Evolutionary conservation across 2,797 vertebrate species (phyloP).

Genomic region (Ciconia nigra): DNA sequence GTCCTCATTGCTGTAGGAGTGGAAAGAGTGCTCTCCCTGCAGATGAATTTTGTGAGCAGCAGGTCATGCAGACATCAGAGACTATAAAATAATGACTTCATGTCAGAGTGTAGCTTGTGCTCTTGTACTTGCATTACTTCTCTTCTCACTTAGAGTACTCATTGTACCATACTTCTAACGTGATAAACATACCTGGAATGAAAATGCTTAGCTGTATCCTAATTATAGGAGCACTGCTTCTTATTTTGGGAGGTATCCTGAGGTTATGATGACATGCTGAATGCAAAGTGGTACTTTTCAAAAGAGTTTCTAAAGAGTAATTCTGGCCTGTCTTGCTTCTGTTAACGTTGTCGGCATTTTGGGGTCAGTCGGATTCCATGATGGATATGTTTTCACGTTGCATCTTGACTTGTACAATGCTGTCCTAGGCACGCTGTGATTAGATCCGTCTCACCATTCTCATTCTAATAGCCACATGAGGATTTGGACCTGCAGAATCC

Average conservation of each 20-base stretch:
- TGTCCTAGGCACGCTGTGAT: not conserved
- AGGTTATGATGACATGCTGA: not conserved
- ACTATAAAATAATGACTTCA: not conserved
- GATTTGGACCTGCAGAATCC: not conserved
- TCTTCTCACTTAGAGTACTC: not conserved
- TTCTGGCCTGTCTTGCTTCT: not conserved
- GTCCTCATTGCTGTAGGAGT: not conserved
- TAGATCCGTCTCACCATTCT: not conserved
- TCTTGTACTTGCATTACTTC: not conserved
- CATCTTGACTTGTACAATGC: not conserved
- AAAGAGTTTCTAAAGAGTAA: not conserved
- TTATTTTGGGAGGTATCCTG: not conserved
- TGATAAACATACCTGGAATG: not conserved
- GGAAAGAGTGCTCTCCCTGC: not conserved
- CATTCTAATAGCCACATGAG: not conserved
- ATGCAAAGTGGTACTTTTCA: not conserved
- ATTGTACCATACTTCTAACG: not conserved
- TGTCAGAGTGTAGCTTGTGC: not conserved
- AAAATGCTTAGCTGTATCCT: not conserved
- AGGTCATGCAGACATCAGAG: not conserved
- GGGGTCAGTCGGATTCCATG: not conserved
- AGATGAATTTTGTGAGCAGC: not conserved
- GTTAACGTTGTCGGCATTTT: accelerated
- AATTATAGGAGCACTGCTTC: not conserved
- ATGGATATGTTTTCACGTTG: not conserved